phyloP scores from a whole-genome alignment of 2,797 vertebrate species.

The Ibycter americanus region DNA sequence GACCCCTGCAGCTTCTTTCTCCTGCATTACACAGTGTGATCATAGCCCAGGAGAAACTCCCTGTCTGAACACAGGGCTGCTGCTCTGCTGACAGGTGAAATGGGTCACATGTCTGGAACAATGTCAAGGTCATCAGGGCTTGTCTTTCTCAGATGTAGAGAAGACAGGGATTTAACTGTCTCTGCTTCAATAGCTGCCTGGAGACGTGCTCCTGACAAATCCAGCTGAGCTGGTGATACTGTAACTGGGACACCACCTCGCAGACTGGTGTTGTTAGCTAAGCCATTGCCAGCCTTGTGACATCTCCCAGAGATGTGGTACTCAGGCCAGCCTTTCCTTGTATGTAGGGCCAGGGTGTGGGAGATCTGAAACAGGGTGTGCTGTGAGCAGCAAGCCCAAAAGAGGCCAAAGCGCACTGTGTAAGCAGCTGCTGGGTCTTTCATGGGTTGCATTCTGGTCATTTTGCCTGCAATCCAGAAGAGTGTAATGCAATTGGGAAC shows the following conservation, averaged over 20 bases:
- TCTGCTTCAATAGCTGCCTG: background rate
- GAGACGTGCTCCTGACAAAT: background rate
- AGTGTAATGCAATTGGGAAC: background rate
- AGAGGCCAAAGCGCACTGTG: fast-evolving
- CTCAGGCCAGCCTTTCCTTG: background rate
- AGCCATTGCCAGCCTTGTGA: background rate
- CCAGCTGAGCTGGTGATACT: background rate
- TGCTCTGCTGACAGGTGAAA: background rate
- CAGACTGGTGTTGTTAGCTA: background rate
- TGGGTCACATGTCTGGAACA: background rate
- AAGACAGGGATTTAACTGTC: background rate
- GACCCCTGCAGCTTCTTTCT: background rate
- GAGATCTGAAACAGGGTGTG: background rate
- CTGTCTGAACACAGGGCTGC: fast-evolving
- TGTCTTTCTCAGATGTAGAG: background rate
- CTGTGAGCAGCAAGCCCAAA: background rate
- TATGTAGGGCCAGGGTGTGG: fast-evolving
- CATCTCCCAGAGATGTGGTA: background rate
- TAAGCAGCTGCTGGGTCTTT: background rate
- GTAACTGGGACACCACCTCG: fast-evolving
- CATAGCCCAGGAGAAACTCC: background rate
- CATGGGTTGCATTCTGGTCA: background rate
- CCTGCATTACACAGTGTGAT: background rate
- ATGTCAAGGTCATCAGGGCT: background rate
- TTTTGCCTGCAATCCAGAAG: background rate